phyloP scores from a whole-genome alignment of 2,888 invertebrate species.

The Drosophila anceps region DNA sequence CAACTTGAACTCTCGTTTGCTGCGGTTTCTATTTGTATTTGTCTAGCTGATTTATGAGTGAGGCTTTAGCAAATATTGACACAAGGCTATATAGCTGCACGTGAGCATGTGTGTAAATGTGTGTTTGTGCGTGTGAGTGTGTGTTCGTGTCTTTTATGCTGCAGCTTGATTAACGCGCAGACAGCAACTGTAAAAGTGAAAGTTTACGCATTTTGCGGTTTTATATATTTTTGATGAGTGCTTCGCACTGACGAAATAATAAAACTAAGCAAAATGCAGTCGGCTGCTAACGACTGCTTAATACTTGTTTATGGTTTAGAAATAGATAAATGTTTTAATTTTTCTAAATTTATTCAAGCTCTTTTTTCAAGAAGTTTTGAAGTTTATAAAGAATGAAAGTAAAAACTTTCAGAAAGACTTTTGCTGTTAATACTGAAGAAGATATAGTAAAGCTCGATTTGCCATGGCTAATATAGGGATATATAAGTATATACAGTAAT shows the following conservation, averaged over 20 bases:
- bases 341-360: no score
- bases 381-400: no score
- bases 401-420: no score
- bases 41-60: constrained; percentile 74
- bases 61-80: constrained; percentile 67
- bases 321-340: no score
- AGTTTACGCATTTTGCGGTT: constrained; percentile 27
- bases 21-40: constrained; percentile 54
- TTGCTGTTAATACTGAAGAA: no score
- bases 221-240: constrained; percentile 32
- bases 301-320: not conserved
- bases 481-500: no score
- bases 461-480: no score
- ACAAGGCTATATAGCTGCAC: constrained; percentile 39
- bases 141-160: constrained; percentile 51
- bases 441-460: no score
- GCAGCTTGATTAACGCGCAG: constrained; percentile 64
- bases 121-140: not conserved
- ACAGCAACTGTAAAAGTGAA: constrained; percentile 35
- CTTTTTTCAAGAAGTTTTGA: no score
- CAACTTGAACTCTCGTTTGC: constrained; percentile 53
- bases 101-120: constrained; percentile 5
- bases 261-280: not conserved
- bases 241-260: constrained; percentile 39
- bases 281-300: not conserved